phyloP scores from a whole-genome alignment of 2,888 invertebrate species.

The Galerucella calmariensis region DNA sequence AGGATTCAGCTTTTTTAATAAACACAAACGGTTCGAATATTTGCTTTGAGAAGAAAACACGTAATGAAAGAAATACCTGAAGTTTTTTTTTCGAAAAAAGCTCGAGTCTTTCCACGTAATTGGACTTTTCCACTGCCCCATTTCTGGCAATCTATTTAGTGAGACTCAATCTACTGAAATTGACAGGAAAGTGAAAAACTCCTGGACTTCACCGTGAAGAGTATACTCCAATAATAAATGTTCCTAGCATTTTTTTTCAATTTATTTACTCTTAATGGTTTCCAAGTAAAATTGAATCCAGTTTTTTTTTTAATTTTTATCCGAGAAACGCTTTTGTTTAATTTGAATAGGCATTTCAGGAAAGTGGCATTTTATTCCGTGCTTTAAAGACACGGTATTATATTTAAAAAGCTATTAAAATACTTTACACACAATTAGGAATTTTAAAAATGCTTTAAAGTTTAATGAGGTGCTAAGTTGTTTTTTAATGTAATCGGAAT shows the following conservation, averaged over 20 bases:
- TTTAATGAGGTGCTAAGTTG: neutral
- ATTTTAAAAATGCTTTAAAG: neutral
- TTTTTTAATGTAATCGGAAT: neutral
- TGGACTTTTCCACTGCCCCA: slow-evolving; percentile 39
- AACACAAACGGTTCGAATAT: slow-evolving; percentile 11
- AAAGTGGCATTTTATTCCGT: neutral
- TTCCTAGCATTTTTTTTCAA: slow-evolving; percentile 35
- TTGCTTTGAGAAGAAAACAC: slow-evolving; percentile 22
- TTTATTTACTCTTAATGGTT: slow-evolving; percentile 35
- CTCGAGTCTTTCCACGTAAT: slow-evolving; percentile 29
- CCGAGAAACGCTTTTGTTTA: slow-evolving; percentile 19
- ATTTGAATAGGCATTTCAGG: slow-evolving; percentile 23
- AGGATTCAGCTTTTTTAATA: slow-evolving; percentile 12
- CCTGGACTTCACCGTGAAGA: slow-evolving; percentile 34
- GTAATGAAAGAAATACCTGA: slow-evolving; percentile 38
- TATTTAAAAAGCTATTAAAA: slow-evolving; percentile 18
- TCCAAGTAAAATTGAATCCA: slow-evolving; percentile 36
- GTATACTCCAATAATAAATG: slow-evolving; percentile 40
- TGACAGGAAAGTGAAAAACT: slow-evolving; percentile 41
- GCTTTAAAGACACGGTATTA: neutral
- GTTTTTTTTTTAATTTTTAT: slow-evolving; percentile 29
- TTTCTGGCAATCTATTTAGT: slow-evolving; percentile 42
- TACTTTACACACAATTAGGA: neutral
- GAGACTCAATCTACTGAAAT: slow-evolving; percentile 40
- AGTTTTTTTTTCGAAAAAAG: slow-evolving; percentile 15